Evolutionary conservation across 2,113 vertebrate species (phyloP), one percentile per base, ranked within the genome.

Genomic region (Varanus komodoensis): DNA sequence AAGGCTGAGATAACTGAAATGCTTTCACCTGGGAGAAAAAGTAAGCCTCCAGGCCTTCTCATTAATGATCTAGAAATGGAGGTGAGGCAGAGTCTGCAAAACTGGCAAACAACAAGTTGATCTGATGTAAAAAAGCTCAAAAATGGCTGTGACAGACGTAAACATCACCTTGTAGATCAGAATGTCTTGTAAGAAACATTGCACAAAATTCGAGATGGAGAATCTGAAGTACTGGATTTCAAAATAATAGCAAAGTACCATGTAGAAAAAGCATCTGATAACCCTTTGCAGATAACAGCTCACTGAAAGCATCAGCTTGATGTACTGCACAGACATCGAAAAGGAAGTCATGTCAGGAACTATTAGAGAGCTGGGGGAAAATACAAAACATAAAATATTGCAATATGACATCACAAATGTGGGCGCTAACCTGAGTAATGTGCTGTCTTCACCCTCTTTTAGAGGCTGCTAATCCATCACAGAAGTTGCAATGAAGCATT

Each of bases 261-360:
- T 78, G 32, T 73, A 75, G 57, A 48, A 89, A 89, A 68, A 34
- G n/a, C 61, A 84, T 84, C 82, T 79, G 61, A 38, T 68, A 84
- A 83, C 44, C 38, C n/a, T 75, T 44, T 75, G 52, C 29, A 83
- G 71, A n/a, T 61, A 75, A 34, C 61, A 54, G 32, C 44, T 89
- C 21, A 68, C 44, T 78, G 88, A 77, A 84, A 68, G 19, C 44
- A 89, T 89, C 82, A 78, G 6, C 73, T 52, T 32, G 25, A 89
- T 78, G 73, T 68, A 68, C 86, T 80, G 9, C 54, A 67, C 34
- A 67, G 38, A 19, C 44, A 54, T 84, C n/a, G 54, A 89, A 83
- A 68, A 68, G 44, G 12, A 83, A 84, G 48, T 11, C 77, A 89
- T 84, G 79, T 74, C 69, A 57, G 79, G 48, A 73, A 61, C 80